Conservation (phyloP, 1,140 invertebrate genomes). For the Popillia japonica region DNA sequence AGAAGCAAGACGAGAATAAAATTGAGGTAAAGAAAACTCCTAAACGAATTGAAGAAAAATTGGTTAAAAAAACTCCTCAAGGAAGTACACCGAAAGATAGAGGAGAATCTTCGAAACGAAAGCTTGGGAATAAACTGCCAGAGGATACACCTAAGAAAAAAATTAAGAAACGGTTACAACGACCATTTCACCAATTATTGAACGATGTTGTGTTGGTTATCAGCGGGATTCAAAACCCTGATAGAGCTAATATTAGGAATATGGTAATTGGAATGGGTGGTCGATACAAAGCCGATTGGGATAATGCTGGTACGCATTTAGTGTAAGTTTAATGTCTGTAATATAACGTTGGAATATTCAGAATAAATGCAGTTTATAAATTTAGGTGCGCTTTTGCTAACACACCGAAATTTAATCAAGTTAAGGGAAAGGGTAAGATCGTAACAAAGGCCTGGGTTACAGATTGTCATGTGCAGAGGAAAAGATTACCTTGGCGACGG, state of each 20-base stretch:
- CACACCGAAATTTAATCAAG: constrained; percentile 86
- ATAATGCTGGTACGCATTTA: constrained; percentile 78
- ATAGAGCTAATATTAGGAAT: constrained; percentile 71
- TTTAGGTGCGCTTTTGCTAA: constrained; percentile 86
- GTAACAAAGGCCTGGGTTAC: constrained; percentile 81
- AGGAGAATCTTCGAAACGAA: constrained; percentile 40
- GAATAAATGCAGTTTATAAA: not conserved
- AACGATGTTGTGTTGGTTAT: constrained; percentile 78
- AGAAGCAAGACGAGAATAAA: constrained; percentile 41
- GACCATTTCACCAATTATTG: constrained; percentile 69
- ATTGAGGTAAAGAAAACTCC: constrained; percentile 6
- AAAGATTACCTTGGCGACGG: constrained; percentile 76
- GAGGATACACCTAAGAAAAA: constrained; percentile 50
- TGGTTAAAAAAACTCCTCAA: constrained; percentile 13
- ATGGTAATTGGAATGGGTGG: constrained; percentile 82
- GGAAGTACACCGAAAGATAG: constrained; percentile 40
- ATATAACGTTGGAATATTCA: not conserved
- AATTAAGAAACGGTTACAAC: constrained; percentile 40
- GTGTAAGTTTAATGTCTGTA: constrained; percentile 67
- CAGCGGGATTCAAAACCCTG: constrained; percentile 88
- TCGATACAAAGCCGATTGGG: constrained; percentile 80
- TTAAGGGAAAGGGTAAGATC: constrained; percentile 73
- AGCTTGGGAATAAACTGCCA: constrained; percentile 41
- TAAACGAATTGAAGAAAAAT: constrained; percentile 42
- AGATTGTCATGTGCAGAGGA: constrained; percentile 70